phyloP scores from a whole-genome alignment of 2,888 invertebrate genomes.

The Agonopterix alstromeriana region DNA sequence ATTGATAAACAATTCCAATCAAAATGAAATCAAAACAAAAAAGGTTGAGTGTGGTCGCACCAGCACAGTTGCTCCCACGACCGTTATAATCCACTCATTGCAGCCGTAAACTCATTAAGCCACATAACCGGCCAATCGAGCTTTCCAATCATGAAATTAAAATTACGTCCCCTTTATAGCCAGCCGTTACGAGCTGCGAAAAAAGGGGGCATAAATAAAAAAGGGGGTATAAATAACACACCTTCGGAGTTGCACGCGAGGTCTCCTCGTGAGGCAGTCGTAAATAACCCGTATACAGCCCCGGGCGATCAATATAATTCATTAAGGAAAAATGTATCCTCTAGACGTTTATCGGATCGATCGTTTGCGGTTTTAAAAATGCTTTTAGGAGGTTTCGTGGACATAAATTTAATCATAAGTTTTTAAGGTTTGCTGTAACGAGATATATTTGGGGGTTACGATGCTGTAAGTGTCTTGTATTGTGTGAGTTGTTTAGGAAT shows the following conservation, averaged over 20 bases:
- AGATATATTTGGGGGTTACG: too few species aligned
- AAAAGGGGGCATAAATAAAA: slow-evolving; percentile 75
- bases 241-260: slow-evolving; percentile 66
- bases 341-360: slow-evolving; percentile 38
- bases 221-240: slow-evolving; percentile 75
- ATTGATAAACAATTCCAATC: too few species aligned
- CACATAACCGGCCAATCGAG: slow-evolving; percentile 73
- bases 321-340: slow-evolving; percentile 68
- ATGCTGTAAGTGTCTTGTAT: too few species aligned
- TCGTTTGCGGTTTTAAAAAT: slow-evolving; percentile 43
- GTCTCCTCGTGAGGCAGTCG: slow-evolving; percentile 38
- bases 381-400: slow-evolving; percentile 22
- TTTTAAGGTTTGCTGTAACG: background rate
- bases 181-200: slow-evolving; percentile 75
- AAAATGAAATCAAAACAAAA: slow-evolving; percentile 13
- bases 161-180: slow-evolving; percentile 73
- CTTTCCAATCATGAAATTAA: slow-evolving; percentile 77
- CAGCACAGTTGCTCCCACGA: slow-evolving; percentile 32
- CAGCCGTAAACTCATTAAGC: slow-evolving; percentile 71
- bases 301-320: slow-evolving; percentile 67
- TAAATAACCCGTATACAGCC: slow-evolving; percentile 70
- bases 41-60: too few species aligned
- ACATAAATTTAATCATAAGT: slow-evolving; percentile 1
- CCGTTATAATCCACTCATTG: slow-evolving; percentile 59
- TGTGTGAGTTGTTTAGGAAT: too few species aligned